Base-by-base conservation (phyloP, 2,113 vertebrate genomes). In the Erythrocebus patas region DNA sequence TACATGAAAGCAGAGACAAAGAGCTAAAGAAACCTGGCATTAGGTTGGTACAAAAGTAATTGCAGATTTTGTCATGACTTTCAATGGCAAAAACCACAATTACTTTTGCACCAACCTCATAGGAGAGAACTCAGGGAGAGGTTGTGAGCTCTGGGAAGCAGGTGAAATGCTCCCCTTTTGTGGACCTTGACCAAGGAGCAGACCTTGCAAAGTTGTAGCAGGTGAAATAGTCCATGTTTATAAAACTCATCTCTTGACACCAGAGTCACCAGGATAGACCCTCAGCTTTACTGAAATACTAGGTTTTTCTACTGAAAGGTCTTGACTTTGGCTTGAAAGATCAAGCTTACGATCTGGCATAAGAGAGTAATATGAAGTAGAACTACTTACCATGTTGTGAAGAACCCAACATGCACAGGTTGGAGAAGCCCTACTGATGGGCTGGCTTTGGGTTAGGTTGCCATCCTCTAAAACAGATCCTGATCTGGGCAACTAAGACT, bases 261-360 rank as follows among this genome's bases (percentile, higher is more conserved):
- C 13, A 89, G 85, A 78, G 50, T 82, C 52, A 30, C 83, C 50
- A 72, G 48, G 8, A 85, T 16, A 83, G 45, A 85, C 8, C n/a
- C 70, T 82, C 68, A n/a, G 16, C 38, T 96, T 93, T 66, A 59
- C 22, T n/a, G 20, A 93, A 95, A 91, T 61, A 93, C 85, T 25
- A 87, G 55, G 66, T 43, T 89, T 75, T 86, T 78, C 43, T 79
- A 57, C 35, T 96, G 18, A 81, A 73, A 16, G 76, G 32, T 81
- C 84, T 68, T 85, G 32, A 93, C 30, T 87, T 93, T 90, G 43
- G 27, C 52, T 85, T 55, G 55, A 35, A 87, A 32, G 48, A 84
- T 79, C 10, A 83, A 94, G 27, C 30, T 84, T 32, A 35, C 35
- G n/a, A 40, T 52, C 84, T 81, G 40, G 13, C 70, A 88, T 59